Conservation (phyloP, 2,113 vertebrate species). For the Porphyrio hochstetteri region DNA sequence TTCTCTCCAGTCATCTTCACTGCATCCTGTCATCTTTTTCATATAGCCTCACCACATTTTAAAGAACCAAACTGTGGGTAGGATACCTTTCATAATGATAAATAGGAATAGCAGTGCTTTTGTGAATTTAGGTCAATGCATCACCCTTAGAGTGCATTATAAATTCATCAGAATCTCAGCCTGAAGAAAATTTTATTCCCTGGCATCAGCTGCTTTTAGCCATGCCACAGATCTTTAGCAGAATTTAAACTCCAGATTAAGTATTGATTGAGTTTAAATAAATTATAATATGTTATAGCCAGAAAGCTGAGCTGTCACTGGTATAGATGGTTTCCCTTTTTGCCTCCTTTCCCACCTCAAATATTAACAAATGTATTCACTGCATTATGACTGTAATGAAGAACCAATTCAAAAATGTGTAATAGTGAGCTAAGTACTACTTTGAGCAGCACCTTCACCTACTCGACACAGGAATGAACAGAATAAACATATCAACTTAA, state of each 20-base stretch:
- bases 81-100: slow-evolving; percentile 61
- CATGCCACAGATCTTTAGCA: slow-evolving; percentile 61
- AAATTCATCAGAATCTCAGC: slow-evolving; percentile 75
- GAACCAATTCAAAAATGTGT: not conserved
- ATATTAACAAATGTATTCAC: slow-evolving; percentile 4
- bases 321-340: slow-evolving; percentile 6
- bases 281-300: slow-evolving; percentile 58
- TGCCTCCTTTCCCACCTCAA: not conserved
- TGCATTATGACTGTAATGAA: not conserved
- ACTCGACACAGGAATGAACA: not conserved
- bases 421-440: not conserved
- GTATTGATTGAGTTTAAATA: slow-evolving; percentile 68
- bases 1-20: not conserved
- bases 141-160: slow-evolving; percentile 67
- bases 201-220: slow-evolving; percentile 58
- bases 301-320: slow-evolving; percentile 21
- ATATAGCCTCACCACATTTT: slow-evolving; percentile 7
- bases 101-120: slow-evolving; percentile 61
- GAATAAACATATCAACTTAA: slow-evolving; percentile 7
- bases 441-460: not conserved
- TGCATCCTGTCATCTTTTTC: not conserved
- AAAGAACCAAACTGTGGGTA: slow-evolving; percentile 35
- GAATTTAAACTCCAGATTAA: slow-evolving; percentile 71
- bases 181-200: slow-evolving; percentile 70
- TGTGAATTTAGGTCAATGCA: slow-evolving; percentile 74